phyloP scores from a whole-genome alignment of 2,797 vertebrate species.

The Bradypus variegatus region DNA sequence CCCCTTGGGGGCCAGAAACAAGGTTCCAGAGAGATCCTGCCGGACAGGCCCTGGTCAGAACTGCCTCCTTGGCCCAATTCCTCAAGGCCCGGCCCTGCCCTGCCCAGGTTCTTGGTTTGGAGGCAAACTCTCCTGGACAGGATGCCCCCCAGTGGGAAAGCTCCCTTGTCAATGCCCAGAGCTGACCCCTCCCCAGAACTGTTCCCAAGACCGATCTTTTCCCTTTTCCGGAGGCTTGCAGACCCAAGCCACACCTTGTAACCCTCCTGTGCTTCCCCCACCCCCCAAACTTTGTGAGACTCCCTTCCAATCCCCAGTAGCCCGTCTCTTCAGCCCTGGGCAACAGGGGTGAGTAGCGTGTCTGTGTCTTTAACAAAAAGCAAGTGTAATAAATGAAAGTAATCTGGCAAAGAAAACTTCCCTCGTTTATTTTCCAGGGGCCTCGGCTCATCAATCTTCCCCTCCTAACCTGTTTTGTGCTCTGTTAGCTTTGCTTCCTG shows the following conservation, averaged over 20 bases:
- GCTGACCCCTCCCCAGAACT: not conserved
- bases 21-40: not conserved
- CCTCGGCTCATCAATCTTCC: slow-evolving; percentile 48
- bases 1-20: not conserved
- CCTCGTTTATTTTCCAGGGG: slow-evolving; percentile 33
- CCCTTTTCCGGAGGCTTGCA: not conserved
- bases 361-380: slow-evolving; percentile 38
- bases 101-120: not conserved
- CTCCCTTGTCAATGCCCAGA: not conserved
- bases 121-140: not conserved
- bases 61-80: not conserved
- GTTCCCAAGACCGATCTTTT: not conserved
- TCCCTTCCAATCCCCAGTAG: not conserved
- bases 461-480: slow-evolving; percentile 40
- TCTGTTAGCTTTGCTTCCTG: slow-evolving; percentile 49
- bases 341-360: not conserved
- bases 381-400: slow-evolving; percentile 1
- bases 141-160: not conserved
- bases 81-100: not conserved
- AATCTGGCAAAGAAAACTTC: slow-evolving; percentile 13
- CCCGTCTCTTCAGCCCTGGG: not conserved
- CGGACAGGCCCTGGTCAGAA: not conserved
- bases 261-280: not conserved
- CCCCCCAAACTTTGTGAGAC: not conserved
- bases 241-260: not conserved